Conservation (phyloP, 2,113 vertebrate species). For the Heteronetta atricapilla region DNA sequence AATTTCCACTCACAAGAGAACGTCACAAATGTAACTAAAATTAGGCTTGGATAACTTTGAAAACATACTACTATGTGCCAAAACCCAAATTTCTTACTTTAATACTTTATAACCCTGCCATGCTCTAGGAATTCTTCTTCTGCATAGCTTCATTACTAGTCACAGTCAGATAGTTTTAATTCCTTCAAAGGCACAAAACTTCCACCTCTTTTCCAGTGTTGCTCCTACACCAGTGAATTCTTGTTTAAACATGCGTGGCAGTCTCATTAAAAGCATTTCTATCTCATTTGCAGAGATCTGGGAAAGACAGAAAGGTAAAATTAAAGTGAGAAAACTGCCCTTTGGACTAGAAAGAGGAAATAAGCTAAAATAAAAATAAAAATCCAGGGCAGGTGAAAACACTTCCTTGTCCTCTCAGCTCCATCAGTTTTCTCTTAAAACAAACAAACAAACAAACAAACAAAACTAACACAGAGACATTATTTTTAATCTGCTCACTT, state of each 20-base stretch:
- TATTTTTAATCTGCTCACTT: neutral
- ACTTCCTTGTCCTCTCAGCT: neutral
- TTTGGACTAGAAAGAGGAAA: neutral
- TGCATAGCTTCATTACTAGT: constrained; percentile 41
- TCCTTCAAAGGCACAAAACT: constrained; percentile 94
- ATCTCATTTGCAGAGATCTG: constrained; percentile 92
- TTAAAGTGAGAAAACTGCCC: neutral
- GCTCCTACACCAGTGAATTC: constrained; percentile 96
- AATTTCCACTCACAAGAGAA: constrained; percentile 81
- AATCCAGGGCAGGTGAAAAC: neutral
- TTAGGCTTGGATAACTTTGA: constrained; percentile 63
- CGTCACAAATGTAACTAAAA: constrained; percentile 78
- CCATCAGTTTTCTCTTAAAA: neutral
- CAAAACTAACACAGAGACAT: neutral
- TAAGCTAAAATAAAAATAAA: neutral
- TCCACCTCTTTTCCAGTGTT: constrained; percentile 96
- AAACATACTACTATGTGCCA: constrained; percentile 42
- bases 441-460: too few species aligned
- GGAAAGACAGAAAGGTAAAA: constrained; percentile 37
- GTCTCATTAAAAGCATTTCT: constrained; percentile 89
- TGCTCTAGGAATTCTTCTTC: constrained; percentile 36
- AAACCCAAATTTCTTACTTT: constrained; percentile 40
- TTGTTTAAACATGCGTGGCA: constrained; percentile 93
- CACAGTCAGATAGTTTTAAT: constrained; percentile 85
- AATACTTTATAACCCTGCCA: constrained; percentile 53